A percentile compares a stretch with the other conserved stretches of the same genome.
Conservation (phyloP, 2,888 invertebrate species). For the Lingula anatina region DNA sequence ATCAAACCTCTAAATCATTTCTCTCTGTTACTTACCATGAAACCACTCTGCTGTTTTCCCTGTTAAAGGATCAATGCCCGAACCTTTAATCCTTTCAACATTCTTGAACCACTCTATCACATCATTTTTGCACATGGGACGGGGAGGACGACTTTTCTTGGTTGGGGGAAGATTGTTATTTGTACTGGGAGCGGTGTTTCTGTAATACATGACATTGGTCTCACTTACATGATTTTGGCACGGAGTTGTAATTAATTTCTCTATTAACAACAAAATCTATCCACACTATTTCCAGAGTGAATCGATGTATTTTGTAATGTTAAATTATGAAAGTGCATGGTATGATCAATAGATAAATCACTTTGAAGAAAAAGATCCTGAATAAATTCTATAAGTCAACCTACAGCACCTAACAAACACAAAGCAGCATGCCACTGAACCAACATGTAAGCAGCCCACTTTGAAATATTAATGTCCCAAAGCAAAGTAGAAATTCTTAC, state of each 20-base stretch:
- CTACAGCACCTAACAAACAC: background rate
- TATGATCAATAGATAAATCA: no score
- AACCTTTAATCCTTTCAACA: slow-evolving; percentile 62
- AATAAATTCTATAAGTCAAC: background rate
- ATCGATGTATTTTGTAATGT: no score
- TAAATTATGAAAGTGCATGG: no score
- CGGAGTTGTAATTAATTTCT: no score
- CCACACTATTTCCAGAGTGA: no score
- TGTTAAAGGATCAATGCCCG: slow-evolving; percentile 61
- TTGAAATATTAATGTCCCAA: background rate
- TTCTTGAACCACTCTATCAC: slow-evolving; percentile 73
- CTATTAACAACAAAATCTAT: no score
- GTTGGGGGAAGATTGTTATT: background rate
- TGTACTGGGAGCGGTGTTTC: no score
- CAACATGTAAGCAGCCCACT: background rate
- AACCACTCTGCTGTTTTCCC: slow-evolving; percentile 65
- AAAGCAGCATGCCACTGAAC: background rate
- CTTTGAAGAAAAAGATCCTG: slow-evolving; percentile 1
- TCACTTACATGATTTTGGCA: no score
- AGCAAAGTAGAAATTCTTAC: slow-evolving; percentile 21
- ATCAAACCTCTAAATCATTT: no score
- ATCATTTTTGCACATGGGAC: slow-evolving; percentile 65
- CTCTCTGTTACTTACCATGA: slow-evolving; percentile 71
- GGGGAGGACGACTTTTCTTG: slow-evolving; percentile 34
- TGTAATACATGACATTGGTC: no score